Percentiles rank a stretch among this genome's conserved stretches.
These are phyloP conservation scores for Xenopus petersii DNA, from an alignment of 2,797 vertebrate genomes.

Conservation along the genomic window DNA sequence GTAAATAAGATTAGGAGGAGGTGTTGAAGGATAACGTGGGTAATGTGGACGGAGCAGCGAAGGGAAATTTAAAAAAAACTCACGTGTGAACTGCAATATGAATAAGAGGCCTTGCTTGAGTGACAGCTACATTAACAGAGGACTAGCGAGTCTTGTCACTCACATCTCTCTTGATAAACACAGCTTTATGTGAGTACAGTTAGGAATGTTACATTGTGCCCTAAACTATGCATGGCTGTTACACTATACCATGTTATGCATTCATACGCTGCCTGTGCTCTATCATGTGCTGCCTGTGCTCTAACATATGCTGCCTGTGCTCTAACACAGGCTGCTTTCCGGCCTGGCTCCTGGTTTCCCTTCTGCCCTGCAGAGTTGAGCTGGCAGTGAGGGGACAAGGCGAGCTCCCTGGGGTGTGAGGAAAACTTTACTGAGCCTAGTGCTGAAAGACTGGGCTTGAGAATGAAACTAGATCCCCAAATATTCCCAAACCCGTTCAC, in stretches of 20 bases:
- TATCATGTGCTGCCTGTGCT: slow-evolving; percentile 20
- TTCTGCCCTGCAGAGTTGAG: slow-evolving; percentile 31
- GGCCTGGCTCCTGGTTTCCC: slow-evolving; percentile 41
- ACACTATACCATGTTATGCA: neutral
- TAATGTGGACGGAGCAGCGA: too few species aligned
- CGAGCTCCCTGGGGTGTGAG: slow-evolving; percentile 36
- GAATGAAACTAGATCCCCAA: slow-evolving; percentile 36
- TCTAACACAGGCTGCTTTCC: slow-evolving; percentile 29
- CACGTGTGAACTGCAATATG: too few species aligned
- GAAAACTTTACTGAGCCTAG: slow-evolving; percentile 31
- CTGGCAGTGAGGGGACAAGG: slow-evolving; percentile 54
- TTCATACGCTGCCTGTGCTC: neutral
- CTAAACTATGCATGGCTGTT: neutral
- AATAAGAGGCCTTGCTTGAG: too few species aligned
- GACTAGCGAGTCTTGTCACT: too few species aligned
- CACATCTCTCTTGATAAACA: too few species aligned
- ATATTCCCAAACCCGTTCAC: slow-evolving; percentile 38
- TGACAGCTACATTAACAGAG: too few species aligned
- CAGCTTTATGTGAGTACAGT: neutral
- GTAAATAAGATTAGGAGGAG: too few species aligned
- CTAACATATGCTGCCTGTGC: slow-evolving; percentile 3
- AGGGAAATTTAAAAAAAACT: too few species aligned
- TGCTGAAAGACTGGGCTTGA: slow-evolving; percentile 43
- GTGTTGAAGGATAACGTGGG: too few species aligned
- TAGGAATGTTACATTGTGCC: neutral